Conservation (phyloP, 2,888 invertebrate species). For the Cosmorhoe ocellata region DNA sequence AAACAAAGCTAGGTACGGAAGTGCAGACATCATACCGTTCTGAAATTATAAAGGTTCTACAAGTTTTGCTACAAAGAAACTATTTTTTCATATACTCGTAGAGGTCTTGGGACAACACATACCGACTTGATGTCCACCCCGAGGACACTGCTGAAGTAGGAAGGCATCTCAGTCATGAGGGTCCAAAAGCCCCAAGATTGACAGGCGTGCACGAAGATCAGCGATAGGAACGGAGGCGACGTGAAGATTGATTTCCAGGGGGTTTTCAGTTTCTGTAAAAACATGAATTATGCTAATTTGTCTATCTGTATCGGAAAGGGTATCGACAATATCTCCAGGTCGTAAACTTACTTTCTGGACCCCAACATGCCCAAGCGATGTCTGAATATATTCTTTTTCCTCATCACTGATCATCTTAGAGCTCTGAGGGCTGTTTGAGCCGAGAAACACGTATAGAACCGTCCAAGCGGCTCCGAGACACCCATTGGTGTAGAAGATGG, state of each 20-base stretch:
- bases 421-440: conserved; percentile 83
- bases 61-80: too few relatives aligned
- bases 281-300: neutral
- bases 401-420: conserved; percentile 78
- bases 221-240: conserved; percentile 75
- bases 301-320: too few relatives aligned
- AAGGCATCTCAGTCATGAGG: conserved; percentile 85
- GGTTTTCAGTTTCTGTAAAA: conserved; percentile 49
- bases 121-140: conserved; percentile 73
- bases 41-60: conserved; percentile 36
- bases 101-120: too few relatives aligned
- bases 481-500: conserved; percentile 87
- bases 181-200: conserved; percentile 88
- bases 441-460: conserved; percentile 79
- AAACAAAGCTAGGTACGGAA: conserved; percentile 88
- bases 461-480: conserved; percentile 82
- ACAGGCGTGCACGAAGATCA: conserved; percentile 73
- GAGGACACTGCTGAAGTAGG: conserved; percentile 83
- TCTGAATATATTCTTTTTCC: conserved; percentile 85
- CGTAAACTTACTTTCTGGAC: conserved; percentile 39
- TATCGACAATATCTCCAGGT: too few relatives aligned
- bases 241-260: conserved; percentile 82
- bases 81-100: too few relatives aligned
- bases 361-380: conserved; percentile 49
- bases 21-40: conserved; percentile 84